Evolutionary conservation across 23 tunicate genomes (phyloP), one percentile per base, ranked within the genome.

Genomic region (Phallusia fumigata): DNA sequence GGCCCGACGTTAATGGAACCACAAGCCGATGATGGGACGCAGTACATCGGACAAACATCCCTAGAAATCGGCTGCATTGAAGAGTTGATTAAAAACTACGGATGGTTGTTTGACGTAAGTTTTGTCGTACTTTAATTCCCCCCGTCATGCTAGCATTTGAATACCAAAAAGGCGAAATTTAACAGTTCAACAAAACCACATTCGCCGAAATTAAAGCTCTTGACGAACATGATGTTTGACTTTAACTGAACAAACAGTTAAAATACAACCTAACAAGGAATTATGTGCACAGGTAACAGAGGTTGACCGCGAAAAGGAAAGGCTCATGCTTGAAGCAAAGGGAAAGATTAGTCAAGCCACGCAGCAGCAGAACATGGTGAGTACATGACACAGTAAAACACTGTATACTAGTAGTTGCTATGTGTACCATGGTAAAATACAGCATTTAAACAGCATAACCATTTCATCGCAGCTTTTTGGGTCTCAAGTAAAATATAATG

Each of bases 1-100:
- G 98, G 98, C 16, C 98, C 98, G 21, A 94, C 98, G 33, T 74
- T 94, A 18, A 83, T 94, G 78, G 91, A 87, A 52, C 80, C 90
- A 24, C 88, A 93, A 33, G 82, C 75, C 13, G 86, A 84, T 16
- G 90, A 76, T 19, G 78, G 69, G 12, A 77, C 81, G 18, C 64
- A 80, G 76, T 79, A 69, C 40, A 31, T 93, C 30, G 97, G 97
- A 15, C 77, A 93, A 50, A 93, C 97, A 1, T 81, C 97, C 3
- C 88, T 85, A 74, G 93, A 94, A 76, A 94, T 94, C 52, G 88
- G 86, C 0, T 94, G 98, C 85, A 76, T 94, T 53, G 88, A 86
- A 64, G 98, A 94, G 45, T 76, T 94, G 52, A 76, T 94, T 31
- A 76, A 75, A 19, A 77, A 82, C 52, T 94, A 75, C 40, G 98